Percentiles rank a stretch among this genome's conserved stretches.
Conservation (phyloP, 2,113 vertebrate genomes). For the Ciconia maguari region DNA sequence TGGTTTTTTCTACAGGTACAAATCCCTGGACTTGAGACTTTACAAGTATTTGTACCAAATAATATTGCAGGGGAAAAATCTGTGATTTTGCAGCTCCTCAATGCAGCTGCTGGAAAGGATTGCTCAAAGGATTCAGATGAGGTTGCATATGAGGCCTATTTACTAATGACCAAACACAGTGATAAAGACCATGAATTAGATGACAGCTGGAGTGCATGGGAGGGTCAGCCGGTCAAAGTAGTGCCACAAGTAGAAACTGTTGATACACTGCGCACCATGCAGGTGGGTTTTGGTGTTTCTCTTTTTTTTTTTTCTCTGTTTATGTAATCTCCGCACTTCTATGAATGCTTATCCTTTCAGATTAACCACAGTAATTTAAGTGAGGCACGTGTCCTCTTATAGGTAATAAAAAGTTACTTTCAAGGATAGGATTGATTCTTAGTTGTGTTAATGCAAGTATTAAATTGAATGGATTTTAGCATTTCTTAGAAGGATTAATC, state of each 20-base stretch:
- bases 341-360: background rate
- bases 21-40: constrained; percentile 86
- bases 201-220: constrained; percentile 84
- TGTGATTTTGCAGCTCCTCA: constrained; percentile 90
- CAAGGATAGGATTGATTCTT: background rate
- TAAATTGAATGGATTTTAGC: background rate
- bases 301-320: too few species aligned
- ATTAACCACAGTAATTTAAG: background rate
- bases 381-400: background rate
- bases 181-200: constrained; percentile 63
- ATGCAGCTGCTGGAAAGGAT: constrained; percentile 92
- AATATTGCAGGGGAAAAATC: constrained; percentile 79
- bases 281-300: constrained; percentile 68
- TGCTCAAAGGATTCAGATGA: constrained; percentile 94
- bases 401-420: background rate
- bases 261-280: constrained; percentile 90
- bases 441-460: background rate
- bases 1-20: constrained; percentile 72
- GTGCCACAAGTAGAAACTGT: constrained; percentile 91
- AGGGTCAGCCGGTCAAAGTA: constrained; percentile 81
- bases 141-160: constrained; percentile 81
- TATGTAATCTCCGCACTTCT: background rate
- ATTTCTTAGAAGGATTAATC: background rate
- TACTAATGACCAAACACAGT: constrained; percentile 89
- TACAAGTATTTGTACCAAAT: constrained; percentile 89